phyloP scores from a whole-genome alignment of 1,140 invertebrate genomes.

The Dreissena rostriformis region DNA sequence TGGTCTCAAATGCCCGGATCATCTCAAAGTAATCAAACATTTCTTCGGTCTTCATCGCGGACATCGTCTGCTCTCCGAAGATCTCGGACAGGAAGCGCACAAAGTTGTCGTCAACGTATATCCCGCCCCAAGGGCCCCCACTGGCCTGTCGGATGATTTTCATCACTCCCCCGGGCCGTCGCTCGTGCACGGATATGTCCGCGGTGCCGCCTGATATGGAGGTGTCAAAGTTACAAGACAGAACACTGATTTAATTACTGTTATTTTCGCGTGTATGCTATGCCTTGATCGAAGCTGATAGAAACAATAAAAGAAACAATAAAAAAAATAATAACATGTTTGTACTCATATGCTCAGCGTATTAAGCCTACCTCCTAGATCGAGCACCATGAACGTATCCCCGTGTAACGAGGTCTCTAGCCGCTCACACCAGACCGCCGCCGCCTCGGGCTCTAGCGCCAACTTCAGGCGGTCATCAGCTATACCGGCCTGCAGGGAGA shows the following conservation, averaged over 20 bases:
- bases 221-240: background rate
- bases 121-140: conserved; percentile 24
- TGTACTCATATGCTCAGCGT: too few species aligned
- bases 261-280: background rate
- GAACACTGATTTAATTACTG: background rate
- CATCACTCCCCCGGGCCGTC: background rate
- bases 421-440: background rate
- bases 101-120: background rate
- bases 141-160: background rate
- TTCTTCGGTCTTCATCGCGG: background rate
- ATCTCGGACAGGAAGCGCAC: background rate
- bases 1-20: background rate
- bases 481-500: background rate
- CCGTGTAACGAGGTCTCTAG: background rate
- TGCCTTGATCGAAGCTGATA: too few species aligned
- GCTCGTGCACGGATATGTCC: background rate
- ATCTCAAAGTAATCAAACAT: background rate
- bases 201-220: background rate
- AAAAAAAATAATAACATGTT: too few species aligned
- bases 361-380: background rate
- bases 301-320: too few species aligned
- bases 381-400: background rate
- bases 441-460: background rate
- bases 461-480: background rate
- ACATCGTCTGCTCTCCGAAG: background rate